phyloP scores from a whole-genome alignment of 1,140 invertebrate genomes.

The Mercenaria mercenaria region DNA sequence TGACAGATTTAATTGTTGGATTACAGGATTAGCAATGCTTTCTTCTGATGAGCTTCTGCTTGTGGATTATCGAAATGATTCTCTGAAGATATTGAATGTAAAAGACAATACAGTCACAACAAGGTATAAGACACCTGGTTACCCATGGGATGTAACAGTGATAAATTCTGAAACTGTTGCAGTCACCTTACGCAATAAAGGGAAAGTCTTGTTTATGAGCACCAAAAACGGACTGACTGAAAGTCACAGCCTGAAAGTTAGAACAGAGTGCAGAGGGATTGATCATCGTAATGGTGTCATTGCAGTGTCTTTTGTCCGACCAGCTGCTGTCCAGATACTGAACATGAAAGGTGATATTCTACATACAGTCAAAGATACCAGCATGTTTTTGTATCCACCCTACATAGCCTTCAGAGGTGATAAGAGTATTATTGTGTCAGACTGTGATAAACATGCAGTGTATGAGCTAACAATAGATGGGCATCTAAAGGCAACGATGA shows the following conservation, averaged over 20 bases:
- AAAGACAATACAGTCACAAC: background rate
- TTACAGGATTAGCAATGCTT: background rate
- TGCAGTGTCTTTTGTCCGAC: background rate
- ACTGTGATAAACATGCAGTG: background rate
- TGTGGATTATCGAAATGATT: background rate
- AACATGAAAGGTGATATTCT: background rate
- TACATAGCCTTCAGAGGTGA: background rate
- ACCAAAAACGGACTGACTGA: background rate
- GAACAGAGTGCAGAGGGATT: background rate
- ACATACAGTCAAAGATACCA: background rate
- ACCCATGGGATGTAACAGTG: background rate
- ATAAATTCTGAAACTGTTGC: background rate
- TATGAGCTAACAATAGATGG: background rate
- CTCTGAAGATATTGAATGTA: background rate
- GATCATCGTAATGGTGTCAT: background rate
- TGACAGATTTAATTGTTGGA: background rate
- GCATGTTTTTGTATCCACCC: background rate
- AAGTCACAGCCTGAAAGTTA: background rate
- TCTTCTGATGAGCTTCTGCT: background rate
- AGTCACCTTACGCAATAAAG: background rate
- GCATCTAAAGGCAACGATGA: background rate
- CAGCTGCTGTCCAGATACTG: background rate
- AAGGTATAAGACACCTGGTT: background rate
- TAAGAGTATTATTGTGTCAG: background rate
- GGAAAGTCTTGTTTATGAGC: background rate